Evolutionary conservation across 1,140 invertebrate genomes (phyloP).

Genomic region (Dryas iulia): DNA sequence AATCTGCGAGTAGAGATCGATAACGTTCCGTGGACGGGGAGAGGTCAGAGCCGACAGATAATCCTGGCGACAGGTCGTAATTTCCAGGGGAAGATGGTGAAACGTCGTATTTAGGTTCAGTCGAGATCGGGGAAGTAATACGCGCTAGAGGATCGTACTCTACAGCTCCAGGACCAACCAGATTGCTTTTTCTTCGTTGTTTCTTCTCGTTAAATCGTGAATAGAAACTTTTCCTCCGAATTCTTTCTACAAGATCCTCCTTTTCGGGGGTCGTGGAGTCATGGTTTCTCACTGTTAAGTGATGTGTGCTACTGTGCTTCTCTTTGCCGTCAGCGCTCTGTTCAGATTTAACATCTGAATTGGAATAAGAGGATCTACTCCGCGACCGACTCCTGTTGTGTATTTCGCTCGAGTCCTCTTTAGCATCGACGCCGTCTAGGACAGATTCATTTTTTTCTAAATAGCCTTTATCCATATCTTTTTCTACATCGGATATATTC

Average conservation of each 20-base stretch:
- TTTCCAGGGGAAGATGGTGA: constrained; percentile 65
- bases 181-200: constrained; percentile 82
- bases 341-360: constrained; percentile 67
- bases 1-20: constrained; percentile 60
- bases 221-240: constrained; percentile 93
- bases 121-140: constrained; percentile 57
- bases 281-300: constrained; percentile 49
- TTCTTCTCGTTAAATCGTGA: constrained; percentile 92
- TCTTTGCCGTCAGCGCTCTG: constrained; percentile 53
- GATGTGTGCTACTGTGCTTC: constrained; percentile 43
- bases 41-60: constrained; percentile 60
- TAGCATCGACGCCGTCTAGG: constrained; percentile 44
- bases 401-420: constrained; percentile 60
- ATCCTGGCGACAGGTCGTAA: constrained; percentile 65
- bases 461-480: constrained; percentile 58
- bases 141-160: constrained; percentile 76
- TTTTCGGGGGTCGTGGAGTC: constrained; percentile 72
- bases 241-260: constrained; percentile 91
- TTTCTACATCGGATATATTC: constrained; percentile 56
- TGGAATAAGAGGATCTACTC: constrained; percentile 67
- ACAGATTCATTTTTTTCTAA: constrained; percentile 71
- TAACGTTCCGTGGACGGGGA: constrained; percentile 72
- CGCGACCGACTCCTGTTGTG: constrained; percentile 62
- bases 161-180: constrained; percentile 80
- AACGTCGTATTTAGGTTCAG: constrained; percentile 61